Percentiles rank a stretch among this genome's conserved stretches.
phyloP scores from a whole-genome alignment of 2,888 invertebrate species.

The Agrotis clavis region DNA sequence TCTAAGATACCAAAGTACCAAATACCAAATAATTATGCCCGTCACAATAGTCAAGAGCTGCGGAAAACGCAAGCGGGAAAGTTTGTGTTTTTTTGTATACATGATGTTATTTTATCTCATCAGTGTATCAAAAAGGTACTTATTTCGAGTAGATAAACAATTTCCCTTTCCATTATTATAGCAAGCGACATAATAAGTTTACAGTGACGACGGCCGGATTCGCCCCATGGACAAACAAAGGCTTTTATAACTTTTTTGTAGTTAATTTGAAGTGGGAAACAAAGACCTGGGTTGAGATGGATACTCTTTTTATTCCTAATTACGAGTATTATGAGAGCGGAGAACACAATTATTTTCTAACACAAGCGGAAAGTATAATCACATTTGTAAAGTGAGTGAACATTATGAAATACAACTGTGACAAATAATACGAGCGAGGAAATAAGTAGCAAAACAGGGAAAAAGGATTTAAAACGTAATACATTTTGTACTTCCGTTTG shows the following conservation, averaged over 20 bases:
- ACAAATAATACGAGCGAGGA: constrained; percentile 40
- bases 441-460: constrained; percentile 32
- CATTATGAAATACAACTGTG: constrained; percentile 35
- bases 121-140: constrained; percentile 45
- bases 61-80: constrained; percentile 19
- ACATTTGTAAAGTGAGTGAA: constrained; percentile 42
- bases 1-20: constrained; percentile 9
- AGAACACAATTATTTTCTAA: constrained; percentile 62
- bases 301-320: constrained; percentile 57
- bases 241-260: constrained; percentile 71
- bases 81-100: constrained; percentile 18
- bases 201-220: constrained; percentile 46
- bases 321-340: constrained; percentile 53
- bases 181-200: constrained; percentile 61
- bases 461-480: constrained; percentile 24
- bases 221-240: constrained; percentile 66
- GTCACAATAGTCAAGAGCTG: neutral
- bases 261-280: constrained; percentile 70
- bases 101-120: constrained; percentile 39
- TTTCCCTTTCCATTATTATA: constrained; percentile 55
- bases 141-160: constrained; percentile 53
- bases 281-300: constrained; percentile 57
- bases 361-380: constrained; percentile 37
- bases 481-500: constrained; percentile 5
- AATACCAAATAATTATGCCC: too few species aligned